Conservation (phyloP, 2,797 vertebrate species). For the Pteronotus mesoamericanus region DNA sequence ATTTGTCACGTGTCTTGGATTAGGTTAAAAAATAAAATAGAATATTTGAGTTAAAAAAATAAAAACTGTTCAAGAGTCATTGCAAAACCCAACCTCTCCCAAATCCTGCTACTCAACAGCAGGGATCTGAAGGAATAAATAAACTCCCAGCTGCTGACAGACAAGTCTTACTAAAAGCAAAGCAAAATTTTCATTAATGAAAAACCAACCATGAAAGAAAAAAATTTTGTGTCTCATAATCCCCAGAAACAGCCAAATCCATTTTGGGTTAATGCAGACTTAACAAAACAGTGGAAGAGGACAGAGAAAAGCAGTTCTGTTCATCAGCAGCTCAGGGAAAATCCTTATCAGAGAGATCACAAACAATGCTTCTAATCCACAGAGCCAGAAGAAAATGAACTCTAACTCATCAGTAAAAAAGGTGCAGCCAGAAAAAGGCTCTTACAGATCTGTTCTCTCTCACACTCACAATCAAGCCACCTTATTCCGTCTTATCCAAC, state of each 20-base stretch:
- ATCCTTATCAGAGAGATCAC: constrained; percentile 42
- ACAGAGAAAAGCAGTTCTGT: constrained; percentile 30
- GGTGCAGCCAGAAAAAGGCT: constrained; percentile 4
- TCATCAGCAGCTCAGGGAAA: constrained; percentile 48
- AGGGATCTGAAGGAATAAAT: constrained; percentile 63
- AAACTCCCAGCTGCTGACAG: constrained; percentile 57
- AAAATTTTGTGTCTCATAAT: constrained; percentile 55
- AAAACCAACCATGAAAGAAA: constrained; percentile 60
- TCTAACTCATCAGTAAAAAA: constrained; percentile 15
- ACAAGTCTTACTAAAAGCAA: constrained; percentile 60
- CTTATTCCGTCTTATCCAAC: constrained; percentile 2
- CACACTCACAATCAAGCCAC: neutral
- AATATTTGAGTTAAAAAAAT: neutral
- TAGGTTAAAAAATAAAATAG: neutral
- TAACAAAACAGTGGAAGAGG: constrained; percentile 51
- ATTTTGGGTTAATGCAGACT: constrained; percentile 68
- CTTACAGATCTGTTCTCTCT: neutral
- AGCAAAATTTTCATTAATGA: constrained; percentile 73
- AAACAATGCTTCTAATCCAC: constrained; percentile 37
- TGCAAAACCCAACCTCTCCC: constrained; percentile 50
- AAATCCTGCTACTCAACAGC: constrained; percentile 55
- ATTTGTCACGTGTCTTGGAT: neutral
- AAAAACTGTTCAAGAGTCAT: neutral
- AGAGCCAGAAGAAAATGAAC: constrained; percentile 58
- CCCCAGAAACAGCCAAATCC: constrained; percentile 62